These are phyloP conservation scores for Porites lobata DNA, from an alignment of 92 coral and sea anemone species.

Conservation along the genomic window DNA sequence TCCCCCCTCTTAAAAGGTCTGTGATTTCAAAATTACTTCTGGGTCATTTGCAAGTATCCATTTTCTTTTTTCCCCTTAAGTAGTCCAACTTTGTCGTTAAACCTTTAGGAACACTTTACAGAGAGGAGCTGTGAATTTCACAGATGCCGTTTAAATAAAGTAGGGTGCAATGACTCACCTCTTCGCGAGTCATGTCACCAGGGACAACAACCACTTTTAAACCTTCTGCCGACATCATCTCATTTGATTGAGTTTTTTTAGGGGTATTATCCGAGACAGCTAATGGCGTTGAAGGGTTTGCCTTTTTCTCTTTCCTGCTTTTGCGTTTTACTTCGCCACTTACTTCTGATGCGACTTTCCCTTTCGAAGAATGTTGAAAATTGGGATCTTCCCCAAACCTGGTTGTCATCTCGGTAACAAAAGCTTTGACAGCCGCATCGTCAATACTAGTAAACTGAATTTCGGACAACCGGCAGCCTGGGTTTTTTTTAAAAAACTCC, in stretches of 20 bases:
- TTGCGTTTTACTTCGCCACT: not conserved
- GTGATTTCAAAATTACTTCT: too few species aligned
- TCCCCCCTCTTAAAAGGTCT: too few species aligned
- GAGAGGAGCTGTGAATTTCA: too few species aligned
- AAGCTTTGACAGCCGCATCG: slow-evolving; percentile 48
- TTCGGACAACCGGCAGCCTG: slow-evolving; percentile 53
- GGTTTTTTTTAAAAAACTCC: slow-evolving; percentile 47
- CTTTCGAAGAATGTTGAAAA: slow-evolving; percentile 21
- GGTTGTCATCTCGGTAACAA: slow-evolving; percentile 55
- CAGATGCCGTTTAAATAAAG: too few species aligned
- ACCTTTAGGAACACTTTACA: too few species aligned
- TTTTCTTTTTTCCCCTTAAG: too few species aligned
- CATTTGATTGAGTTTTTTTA: not conserved
- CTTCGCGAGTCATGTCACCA: slow-evolving; percentile 48
- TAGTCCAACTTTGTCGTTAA: too few species aligned
- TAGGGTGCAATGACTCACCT: slow-evolving; percentile 29
- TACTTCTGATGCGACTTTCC: not conserved
- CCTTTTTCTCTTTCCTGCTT: not conserved
- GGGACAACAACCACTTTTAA: slow-evolving; percentile 38
- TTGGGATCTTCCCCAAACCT: slow-evolving; percentile 53
- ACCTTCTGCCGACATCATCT: slow-evolving; percentile 37
- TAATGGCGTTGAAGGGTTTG: not conserved
- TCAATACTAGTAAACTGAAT: slow-evolving; percentile 76
- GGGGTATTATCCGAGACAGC: not conserved
- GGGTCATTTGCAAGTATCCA: too few species aligned